Base-by-base conservation (phyloP, 2,888 invertebrate species). In the Himalopsyche anomala region DNA sequence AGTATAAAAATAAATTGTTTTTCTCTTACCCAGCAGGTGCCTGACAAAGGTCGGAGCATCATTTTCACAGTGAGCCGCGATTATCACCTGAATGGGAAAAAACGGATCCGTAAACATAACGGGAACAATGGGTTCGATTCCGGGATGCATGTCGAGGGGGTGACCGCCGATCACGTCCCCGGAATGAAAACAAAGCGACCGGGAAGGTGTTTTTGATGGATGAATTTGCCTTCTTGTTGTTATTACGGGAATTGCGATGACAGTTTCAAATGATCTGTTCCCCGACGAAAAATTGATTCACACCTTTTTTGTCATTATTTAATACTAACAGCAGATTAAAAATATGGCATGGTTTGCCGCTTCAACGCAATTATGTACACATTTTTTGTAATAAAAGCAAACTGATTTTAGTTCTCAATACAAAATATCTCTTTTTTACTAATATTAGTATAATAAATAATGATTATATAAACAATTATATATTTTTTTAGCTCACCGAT, bases 221-320 rank as follows among this genome's bases (percentile, higher is more conserved):
- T 84, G 81, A 74, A 79, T 74, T 51, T 69, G 84, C 84, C 79
- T 80, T 83, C 54, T 45, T 56, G 62, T 81, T 62, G 62, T 62
- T 62, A 62, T 62, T 36, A 19, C 84, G 62, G 81, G 69, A 62
- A 84, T 55, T 84, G 85, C 83, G 87, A 85, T 85, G 87, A 87
- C 87, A 87, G 87, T 80, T 85, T 83, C 85, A 85, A 87, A 87
- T 85, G 40, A 81, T 87, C 80, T 81, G 80, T 83, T 83, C 83
- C 81, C 62, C 55, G 36, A 83, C 55, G 55, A 82, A 69, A 79
- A 51, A 82, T 62, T 83, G 80, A 40, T 81, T 80, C 80, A 42
- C 83, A 36, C 19, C 62, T 62, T 62, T 45, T 84, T 84, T 42
- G 17, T 8, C 45, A 83, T 83, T 45, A 28, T 28, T 28, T 83